phyloP scores from a whole-genome alignment of 2,888 invertebrate genomes.

The Lepidochitona cinerea region DNA sequence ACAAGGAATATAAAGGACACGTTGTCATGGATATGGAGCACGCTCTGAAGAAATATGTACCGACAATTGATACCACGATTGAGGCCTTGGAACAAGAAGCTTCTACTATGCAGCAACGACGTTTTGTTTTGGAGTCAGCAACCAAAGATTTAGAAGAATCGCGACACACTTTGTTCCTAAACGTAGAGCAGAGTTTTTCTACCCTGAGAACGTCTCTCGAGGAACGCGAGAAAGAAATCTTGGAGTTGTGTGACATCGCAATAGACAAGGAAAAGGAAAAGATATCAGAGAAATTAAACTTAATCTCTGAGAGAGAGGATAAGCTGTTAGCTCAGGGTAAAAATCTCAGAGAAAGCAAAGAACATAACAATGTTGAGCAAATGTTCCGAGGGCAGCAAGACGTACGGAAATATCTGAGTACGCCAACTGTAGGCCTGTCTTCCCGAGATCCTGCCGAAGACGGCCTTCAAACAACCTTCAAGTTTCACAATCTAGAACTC shows the following conservation, averaged over 20 bases:
- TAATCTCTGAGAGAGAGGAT: conserved; percentile 7
- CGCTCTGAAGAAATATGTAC: conserved; percentile 50
- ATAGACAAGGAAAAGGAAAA: conserved; percentile 43
- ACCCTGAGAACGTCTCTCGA: conserved; percentile 43
- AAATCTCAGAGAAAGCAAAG: conserved; percentile 38
- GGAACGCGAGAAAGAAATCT: conserved; percentile 50
- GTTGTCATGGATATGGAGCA: conserved; percentile 55
- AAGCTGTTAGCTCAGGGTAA: conserved; percentile 11
- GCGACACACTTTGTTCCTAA: conserved; percentile 36
- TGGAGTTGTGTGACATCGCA: conserved; percentile 40
- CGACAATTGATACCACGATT: conserved; percentile 48
- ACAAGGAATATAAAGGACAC: conserved; percentile 49
- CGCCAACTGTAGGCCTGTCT: conserved; percentile 37
- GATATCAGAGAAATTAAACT: conserved; percentile 35
- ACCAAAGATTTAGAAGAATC: conserved; percentile 39
- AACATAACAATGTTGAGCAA: conserved; percentile 43
- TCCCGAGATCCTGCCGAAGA: conserved; percentile 38
- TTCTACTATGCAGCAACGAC: conserved; percentile 40
- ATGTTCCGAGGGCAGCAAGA: conserved; percentile 49
- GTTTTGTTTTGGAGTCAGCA: conserved; percentile 39
- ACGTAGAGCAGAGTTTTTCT: conserved; percentile 48
- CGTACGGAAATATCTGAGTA: conserved; percentile 40
- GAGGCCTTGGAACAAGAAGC: conserved; percentile 48
- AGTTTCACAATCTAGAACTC: conserved; percentile 47
- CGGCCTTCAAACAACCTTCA: conserved; percentile 40